Percentiles rank a stretch among this genome's conserved stretches.
phyloP scores from a whole-genome alignment of 2,113 vertebrate genomes.

The Dissostichus mawsoni region DNA sequence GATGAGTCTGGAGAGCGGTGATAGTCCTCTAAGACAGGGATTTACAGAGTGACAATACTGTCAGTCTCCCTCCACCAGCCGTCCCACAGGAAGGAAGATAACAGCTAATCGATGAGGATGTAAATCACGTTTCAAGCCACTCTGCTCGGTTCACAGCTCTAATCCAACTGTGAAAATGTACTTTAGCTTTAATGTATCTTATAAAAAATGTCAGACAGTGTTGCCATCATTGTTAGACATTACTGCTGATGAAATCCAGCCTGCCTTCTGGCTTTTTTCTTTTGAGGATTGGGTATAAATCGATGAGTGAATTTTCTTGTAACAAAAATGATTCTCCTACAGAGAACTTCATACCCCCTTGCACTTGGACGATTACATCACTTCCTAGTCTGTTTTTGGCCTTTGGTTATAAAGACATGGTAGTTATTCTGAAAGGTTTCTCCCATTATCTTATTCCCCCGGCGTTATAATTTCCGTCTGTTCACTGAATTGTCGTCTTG shows the following conservation, averaged over 20 bases:
- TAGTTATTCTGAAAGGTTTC: not conserved
- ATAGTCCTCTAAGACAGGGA: conserved; percentile 60
- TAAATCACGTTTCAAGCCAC: conserved; percentile 51
- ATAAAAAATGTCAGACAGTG: not conserved
- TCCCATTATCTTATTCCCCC: not conserved
- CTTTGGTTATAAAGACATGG: not conserved
- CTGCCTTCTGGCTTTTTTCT: not conserved
- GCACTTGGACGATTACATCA: not conserved
- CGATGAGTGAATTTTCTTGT: not conserved
- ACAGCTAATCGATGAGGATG: conserved; percentile 65
- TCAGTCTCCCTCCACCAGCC: conserved; percentile 35
- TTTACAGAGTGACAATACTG: conserved; percentile 54
- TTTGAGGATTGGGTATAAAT: not conserved
- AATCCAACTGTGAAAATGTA: conserved; percentile 16
- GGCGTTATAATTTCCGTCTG: no score
- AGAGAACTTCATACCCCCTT: not conserved
- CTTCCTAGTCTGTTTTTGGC: not conserved
- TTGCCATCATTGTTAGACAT: conserved; percentile 8
- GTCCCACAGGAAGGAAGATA: conserved; percentile 19
- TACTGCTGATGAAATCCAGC: not conserved
- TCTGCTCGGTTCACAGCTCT: conserved; percentile 13
- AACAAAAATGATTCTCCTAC: not conserved
- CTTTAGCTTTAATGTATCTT: conserved; percentile 8
- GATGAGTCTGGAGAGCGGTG: conserved; percentile 62
- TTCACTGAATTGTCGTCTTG: no score